Evolutionary conservation across 2,888 invertebrate genomes (phyloP).

Genomic region (Sesamia inferens): DNA sequence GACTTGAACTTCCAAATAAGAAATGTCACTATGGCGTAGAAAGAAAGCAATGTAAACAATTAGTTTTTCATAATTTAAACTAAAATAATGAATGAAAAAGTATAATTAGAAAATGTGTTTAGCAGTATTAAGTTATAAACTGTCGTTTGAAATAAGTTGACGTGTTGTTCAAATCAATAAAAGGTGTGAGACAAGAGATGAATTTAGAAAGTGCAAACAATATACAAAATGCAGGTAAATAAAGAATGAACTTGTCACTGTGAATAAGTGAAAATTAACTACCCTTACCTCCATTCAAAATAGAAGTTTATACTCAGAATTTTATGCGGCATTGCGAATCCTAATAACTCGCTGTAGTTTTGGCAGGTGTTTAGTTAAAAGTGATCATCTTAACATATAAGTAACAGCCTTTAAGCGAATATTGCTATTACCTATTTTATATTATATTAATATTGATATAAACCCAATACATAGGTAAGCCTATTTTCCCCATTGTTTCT

Average conservation of each 20-base stretch:
- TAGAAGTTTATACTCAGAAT: background rate
- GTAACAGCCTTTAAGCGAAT: background rate
- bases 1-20: slow-evolving; percentile 12
- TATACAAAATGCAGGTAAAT: slow-evolving; percentile 49
- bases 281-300: background rate
- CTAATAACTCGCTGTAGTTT: background rate
- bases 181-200: slow-evolving; percentile 19
- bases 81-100: slow-evolving; percentile 42
- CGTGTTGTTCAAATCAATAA: background rate
- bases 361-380: background rate
- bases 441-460: background rate
- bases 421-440: background rate
- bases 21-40: slow-evolving; percentile 28
- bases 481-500: background rate
- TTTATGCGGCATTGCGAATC: background rate
- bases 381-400: background rate
- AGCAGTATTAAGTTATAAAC: background rate
- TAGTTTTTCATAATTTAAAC: background rate
- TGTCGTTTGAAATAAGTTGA: slow-evolving; percentile 1
- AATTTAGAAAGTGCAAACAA: slow-evolving; percentile 23
- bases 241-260: slow-evolving; percentile 12
- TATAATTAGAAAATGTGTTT: background rate
- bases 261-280: background rate
- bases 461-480: background rate
- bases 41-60: slow-evolving; percentile 47